phyloP scores from a whole-genome alignment of 2,113 vertebrate species.

The Leucopternis melanops region DNA sequence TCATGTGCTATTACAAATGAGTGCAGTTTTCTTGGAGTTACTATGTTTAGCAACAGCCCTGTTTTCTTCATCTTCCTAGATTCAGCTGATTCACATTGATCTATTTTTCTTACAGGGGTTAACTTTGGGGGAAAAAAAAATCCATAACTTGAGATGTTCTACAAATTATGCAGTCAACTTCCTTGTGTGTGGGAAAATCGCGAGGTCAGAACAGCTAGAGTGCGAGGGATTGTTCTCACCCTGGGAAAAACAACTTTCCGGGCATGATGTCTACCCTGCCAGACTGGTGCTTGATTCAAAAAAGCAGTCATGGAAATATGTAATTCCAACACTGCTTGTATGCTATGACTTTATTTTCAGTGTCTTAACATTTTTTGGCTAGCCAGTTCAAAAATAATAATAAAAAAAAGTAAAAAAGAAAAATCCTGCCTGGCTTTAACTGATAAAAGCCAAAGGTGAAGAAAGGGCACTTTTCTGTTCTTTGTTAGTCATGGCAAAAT shows the following conservation, averaged over 20 bases:
- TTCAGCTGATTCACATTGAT: neutral
- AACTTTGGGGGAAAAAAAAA: neutral
- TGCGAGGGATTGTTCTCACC: neutral
- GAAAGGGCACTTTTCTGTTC: neutral
- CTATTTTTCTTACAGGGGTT: neutral
- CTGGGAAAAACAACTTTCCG: constrained; percentile 16
- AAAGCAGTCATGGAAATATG: neutral
- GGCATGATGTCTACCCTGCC: neutral
- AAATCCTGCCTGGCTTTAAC: neutral
- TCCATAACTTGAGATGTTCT: neutral
- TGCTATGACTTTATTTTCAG: neutral
- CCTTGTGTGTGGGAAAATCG: neutral
- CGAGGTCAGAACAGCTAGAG: neutral
- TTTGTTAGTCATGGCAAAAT: neutral
- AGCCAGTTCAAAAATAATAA: neutral
- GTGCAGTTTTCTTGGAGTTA: neutral
- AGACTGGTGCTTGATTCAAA: neutral
- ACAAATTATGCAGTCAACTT: neutral
- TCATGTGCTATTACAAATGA: neutral
- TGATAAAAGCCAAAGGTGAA: neutral
- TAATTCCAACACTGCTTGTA: neutral
- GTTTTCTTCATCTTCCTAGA: neutral
- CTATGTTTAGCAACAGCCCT: neutral
- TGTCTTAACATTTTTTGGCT: neutral
- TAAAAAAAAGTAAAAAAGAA: neutral